These are phyloP conservation scores for Papilio aristodemus DNA, from an alignment of 1,140 invertebrate genomes.

Conservation along the genomic window DNA sequence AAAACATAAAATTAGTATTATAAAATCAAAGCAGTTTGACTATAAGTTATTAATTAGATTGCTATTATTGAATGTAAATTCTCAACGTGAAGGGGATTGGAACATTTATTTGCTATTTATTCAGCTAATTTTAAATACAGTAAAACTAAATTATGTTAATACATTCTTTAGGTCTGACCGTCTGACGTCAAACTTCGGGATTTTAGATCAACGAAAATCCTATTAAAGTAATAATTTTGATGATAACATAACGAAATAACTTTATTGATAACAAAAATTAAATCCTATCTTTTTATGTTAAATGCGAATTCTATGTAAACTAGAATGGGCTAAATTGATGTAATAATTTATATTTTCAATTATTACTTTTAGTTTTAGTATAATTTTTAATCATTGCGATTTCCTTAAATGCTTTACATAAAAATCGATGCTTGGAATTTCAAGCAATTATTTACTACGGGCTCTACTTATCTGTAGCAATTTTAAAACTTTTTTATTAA, in stretches of 20 bases:
- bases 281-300: slow-evolving; percentile 2
- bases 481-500: background rate
- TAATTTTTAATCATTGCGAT: background rate
- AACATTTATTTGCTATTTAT: slow-evolving; percentile 15
- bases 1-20: no score
- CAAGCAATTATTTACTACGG: background rate
- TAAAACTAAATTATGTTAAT: slow-evolving; percentile 30
- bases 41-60: no score
- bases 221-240: slow-evolving; percentile 1
- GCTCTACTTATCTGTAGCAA: background rate
- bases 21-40: no score
- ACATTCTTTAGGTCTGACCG: background rate
- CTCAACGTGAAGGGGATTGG: background rate
- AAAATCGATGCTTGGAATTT: background rate
- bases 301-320: slow-evolving; percentile 14
- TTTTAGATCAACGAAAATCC: background rate
- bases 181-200: background rate
- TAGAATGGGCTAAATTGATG: background rate
- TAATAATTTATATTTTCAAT: background rate
- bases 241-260: background rate
- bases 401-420: background rate
- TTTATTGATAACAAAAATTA: slow-evolving; percentile 2
- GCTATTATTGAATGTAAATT: background rate
- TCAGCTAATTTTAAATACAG: background rate
- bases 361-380: background rate